Percentiles rank a stretch among this genome's conserved stretches.
Conservation (phyloP, 2,888 invertebrate species). For the Leptopilina myrica region DNA sequence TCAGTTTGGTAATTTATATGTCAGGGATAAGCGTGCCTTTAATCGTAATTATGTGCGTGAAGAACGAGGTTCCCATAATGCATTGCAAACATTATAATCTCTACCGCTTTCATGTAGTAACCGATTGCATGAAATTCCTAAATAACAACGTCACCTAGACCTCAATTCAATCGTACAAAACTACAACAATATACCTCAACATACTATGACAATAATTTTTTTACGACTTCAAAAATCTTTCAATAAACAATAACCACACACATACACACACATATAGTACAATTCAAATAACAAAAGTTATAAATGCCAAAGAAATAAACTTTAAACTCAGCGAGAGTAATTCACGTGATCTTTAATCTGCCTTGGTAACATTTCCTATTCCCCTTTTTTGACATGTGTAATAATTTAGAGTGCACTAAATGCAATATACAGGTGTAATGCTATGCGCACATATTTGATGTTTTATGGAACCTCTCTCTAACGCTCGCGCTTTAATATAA, state of each 20-base stretch:
- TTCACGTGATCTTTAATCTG: too few relatives aligned
- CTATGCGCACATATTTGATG: not conserved
- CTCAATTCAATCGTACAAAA: conserved; percentile 9
- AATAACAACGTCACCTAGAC: conserved; percentile 10
- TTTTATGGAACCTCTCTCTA: not conserved
- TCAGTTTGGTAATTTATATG: conserved; percentile 19
- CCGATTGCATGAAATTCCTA: conserved; percentile 24
- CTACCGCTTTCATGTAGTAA: not conserved
- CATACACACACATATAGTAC: too few relatives aligned
- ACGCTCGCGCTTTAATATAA: conserved; percentile 49
- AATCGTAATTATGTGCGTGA: conserved; percentile 30
- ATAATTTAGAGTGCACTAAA: too few relatives aligned
- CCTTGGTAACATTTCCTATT: too few relatives aligned
- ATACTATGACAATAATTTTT: not conserved
- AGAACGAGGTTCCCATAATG: not conserved
- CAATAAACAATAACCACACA: not conserved
- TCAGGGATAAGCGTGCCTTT: conserved; percentile 30
- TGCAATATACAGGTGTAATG: too few relatives aligned
- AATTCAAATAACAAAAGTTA: too few relatives aligned
- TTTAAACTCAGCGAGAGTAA: too few relatives aligned
- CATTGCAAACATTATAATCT: conserved; percentile 31
- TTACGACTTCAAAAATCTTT: not conserved
- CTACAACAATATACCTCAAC: not conserved
- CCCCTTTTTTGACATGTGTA: too few relatives aligned
- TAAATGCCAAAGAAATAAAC: too few relatives aligned